Base-by-base conservation (phyloP, 2,888 invertebrate species). In the Biston stratarius region DNA sequence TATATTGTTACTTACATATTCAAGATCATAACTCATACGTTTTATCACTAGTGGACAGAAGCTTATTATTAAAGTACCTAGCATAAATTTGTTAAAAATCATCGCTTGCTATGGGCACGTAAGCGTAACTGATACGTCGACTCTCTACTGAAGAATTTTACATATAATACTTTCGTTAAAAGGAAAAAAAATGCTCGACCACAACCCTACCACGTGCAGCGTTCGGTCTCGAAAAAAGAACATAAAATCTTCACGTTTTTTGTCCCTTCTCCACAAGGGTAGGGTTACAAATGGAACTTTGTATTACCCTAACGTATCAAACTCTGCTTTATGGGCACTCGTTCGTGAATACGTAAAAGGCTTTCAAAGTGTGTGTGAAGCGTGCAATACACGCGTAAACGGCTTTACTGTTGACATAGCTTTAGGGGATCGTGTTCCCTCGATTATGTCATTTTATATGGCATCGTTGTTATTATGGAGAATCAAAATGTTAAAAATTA, bases 121-220 rank as follows among this genome's bases (percentile, higher is more conserved):
- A 24, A 24, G 24, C 71, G 91, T 87, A 90, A 90, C 76, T 68
- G 86, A 90, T 86, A 88, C 81, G 72, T 74, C 66, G 71, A 74
- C 74, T 75, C 80, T 80, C 81, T 74, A 58, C 61, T 79, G 76
- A 88, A 88, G 87, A 89, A 89, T 90, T 90, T 89, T 86, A 89
- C 87, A 87, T 85, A 87, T 90, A 86, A 92, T 91, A 91, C 91
- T 89, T 90, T 89, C 82, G 77, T 85, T 79, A 85, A 85, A 88
- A 79, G 80, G 24, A 59, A 58, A 85, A 88, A 88, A 88, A 85
- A 78, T 65, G 68, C 71, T 84, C 80, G 86, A 91, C 93, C 93
- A 89, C 93, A 92, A 89, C 82, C 87, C 90, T 81, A 93, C 92
- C 93, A 94, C 93, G 93, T 94, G 93, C 91, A 94, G 79, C 79